Evolutionary conservation across 2,797 vertebrate genomes (phyloP), one percentile per base, ranked within the genome.

Genomic region (Karalla daura): DNA sequence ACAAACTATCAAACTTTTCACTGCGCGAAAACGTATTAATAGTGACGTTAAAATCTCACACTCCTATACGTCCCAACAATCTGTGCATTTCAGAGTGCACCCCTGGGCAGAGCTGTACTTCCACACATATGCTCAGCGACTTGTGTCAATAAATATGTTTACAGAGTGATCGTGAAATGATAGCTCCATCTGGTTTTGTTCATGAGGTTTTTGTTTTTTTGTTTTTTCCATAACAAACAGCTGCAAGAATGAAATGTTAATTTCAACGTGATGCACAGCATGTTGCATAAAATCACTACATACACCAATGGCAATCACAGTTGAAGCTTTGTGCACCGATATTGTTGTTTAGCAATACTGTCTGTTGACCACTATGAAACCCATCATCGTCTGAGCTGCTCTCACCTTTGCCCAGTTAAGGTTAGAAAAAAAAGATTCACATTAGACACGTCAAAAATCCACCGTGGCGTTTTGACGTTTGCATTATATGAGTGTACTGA

Each of bases 111-210:
- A 37, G 24, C 4, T 63, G n/a, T 33, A 33, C 61, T 50, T 64
- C 23, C 21, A 39, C 32, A 46, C 20, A 68, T 62, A 61, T 43
- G 9, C 30, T 23, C 20, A 17, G 55, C 13, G n/a, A 5, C 12
- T 12, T 56, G 14, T 33, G 17, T 50, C 21, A 36, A 46, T 25
- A 10, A 47, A 56, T 74, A 18, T 45, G 7, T 37, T 50, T 6
- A 36, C 6, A 28, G 17, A 24, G 21, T 49, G 50, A 53, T 45
- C 30, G 47, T 47, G 54, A 56, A 54, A 71, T 52, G 40, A 79
- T 55, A 39, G 13, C 27, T 63, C 64, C 64, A 70, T 75, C 60
- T 72, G 55, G 33, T 46, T 63, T 39, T 15, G 25, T 59, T 62
- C 39, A 58, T 54, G 24, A 44, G 23, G 24, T 28, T 51, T 5